These are phyloP conservation scores for Anhinga anhinga DNA, from an alignment of 2,113 vertebrate genomes.

Conservation along the genomic window DNA sequence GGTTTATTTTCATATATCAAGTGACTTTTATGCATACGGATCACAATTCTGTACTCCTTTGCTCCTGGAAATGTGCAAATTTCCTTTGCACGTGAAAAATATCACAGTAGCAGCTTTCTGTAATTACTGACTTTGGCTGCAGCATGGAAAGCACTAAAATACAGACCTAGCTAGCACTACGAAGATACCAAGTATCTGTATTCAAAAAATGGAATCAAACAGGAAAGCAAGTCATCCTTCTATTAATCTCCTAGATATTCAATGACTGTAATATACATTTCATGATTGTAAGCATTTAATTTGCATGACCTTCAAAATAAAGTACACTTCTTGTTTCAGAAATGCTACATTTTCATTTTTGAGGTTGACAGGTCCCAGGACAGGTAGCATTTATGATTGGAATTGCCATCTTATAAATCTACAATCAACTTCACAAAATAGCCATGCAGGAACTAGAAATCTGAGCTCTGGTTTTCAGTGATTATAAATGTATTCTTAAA, in stretches of 20 bases:
- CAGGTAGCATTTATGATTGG: not conserved
- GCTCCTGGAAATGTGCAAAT: not conserved
- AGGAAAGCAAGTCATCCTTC: not conserved
- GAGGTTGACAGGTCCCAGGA: not conserved
- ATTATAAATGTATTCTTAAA: not conserved
- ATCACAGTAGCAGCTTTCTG: not conserved
- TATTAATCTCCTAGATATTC: not conserved
- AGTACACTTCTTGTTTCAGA: not conserved
- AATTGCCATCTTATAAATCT: not conserved
- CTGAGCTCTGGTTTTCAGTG: not conserved
- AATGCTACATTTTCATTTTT: not conserved
- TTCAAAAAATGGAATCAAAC: not conserved
- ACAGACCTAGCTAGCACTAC: not conserved
- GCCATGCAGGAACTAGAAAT: not conserved
- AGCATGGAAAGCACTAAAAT: not conserved
- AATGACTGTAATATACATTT: not conserved
- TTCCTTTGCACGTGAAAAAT: not conserved
- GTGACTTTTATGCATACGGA: not conserved
- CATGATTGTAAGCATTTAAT: not conserved
- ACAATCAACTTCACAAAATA: not conserved
- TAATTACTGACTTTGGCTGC: not conserved
- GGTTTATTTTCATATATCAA: not conserved
- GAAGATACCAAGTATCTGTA: not conserved
- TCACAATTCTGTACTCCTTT: not conserved
- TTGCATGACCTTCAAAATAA: not conserved